These are phyloP conservation scores for Neotragus pygmaeus DNA, from an alignment of 2,113 vertebrate species.

Conservation along the genomic window DNA sequence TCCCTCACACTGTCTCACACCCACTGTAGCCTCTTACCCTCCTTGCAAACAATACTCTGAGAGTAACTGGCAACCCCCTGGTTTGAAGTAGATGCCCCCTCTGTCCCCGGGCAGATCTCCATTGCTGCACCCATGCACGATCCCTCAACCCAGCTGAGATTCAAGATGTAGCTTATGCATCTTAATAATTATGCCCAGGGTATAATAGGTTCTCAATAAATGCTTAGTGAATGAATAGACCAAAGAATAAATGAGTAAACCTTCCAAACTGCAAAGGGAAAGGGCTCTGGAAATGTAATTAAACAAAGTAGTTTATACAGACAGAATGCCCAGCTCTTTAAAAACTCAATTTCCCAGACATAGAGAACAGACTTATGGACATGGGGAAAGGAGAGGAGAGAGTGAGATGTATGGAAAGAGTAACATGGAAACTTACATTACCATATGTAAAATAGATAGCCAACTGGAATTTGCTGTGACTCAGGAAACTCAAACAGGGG, in stretches of 20 bases:
- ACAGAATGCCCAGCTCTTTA: background rate
- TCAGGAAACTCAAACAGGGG: background rate
- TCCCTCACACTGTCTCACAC: background rate
- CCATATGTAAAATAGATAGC: background rate
- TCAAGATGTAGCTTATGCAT: background rate
- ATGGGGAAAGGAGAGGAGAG: background rate
- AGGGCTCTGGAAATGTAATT: slow-evolving; percentile 8
- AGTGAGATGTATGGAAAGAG: background rate
- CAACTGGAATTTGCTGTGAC: background rate
- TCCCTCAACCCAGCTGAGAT: background rate
- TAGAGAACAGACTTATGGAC: background rate
- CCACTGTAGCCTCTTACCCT: background rate
- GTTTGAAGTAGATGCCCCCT: background rate
- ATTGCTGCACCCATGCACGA: too few relatives aligned
- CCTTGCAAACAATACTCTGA: background rate
- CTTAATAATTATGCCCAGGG: background rate
- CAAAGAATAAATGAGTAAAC: background rate
- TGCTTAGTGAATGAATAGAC: background rate
- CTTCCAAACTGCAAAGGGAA: background rate
- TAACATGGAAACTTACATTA: background rate
- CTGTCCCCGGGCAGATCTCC: too few relatives aligned
- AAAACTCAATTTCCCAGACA: background rate
- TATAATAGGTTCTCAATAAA: background rate
- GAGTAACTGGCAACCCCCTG: background rate
- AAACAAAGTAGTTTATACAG: background rate